Evolutionary conservation across 2,888 invertebrate species (phyloP).

Genomic region (Craniophora ligustri): DNA sequence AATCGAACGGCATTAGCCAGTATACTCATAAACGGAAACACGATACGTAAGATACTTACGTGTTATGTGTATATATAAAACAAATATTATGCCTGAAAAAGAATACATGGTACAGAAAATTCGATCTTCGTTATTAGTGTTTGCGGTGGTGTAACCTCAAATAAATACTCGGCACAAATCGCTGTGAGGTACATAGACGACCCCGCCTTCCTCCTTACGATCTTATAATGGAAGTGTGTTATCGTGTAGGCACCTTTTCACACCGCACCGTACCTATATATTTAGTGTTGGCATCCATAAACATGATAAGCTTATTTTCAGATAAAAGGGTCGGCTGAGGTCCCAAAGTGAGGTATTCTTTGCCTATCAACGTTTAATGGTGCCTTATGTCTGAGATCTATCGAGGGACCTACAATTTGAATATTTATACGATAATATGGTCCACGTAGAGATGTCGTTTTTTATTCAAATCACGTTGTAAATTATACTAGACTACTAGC

Average conservation of each 20-base stretch:
- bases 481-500: too few relatives aligned
- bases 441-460: conserved; percentile 64
- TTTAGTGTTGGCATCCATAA: conserved; percentile 79
- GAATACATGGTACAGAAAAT: conserved; percentile 29
- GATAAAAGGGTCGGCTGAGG: conserved; percentile 83
- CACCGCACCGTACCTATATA: conserved; percentile 70
- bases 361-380: conserved; percentile 83
- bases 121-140: conserved; percentile 44
- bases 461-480: conserved; percentile 68
- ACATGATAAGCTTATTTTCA: conserved; percentile 86
- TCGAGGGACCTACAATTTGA: conserved; percentile 81
- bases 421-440: conserved; percentile 79
- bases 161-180: conserved; percentile 57
- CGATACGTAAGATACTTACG: conserved; percentile 17
- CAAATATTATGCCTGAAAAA: conserved; percentile 22
- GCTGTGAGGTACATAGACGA: conserved; percentile 58
- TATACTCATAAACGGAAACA: background rate
- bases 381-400: conserved; percentile 79
- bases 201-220: conserved; percentile 63
- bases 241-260: conserved; percentile 73
- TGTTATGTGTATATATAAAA: conserved; percentile 16
- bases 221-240: conserved; percentile 75
- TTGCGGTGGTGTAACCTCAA: conserved; percentile 38
- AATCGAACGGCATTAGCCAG: conserved; percentile 6
- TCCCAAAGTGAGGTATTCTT: conserved; percentile 84